Evolutionary conservation across 2,888 invertebrate species (phyloP), one percentile per base, ranked within the genome.

Genomic region (Lamellibrachia columna): DNA sequence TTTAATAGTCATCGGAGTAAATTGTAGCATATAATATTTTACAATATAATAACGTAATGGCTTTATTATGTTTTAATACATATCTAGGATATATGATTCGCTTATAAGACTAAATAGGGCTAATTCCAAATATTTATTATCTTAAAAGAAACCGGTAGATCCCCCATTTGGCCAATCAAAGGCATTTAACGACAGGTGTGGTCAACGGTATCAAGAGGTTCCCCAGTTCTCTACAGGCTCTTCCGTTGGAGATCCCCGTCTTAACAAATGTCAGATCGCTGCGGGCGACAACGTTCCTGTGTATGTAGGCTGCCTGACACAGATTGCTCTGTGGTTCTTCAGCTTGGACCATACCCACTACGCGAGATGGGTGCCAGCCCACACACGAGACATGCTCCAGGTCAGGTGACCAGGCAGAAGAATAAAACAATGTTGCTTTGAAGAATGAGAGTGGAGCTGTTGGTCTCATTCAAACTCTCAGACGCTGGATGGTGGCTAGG

Each of bases 281-380:
- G 55, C 9, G 7, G 55, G 55, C 55, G 9, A 9, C 55, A 55
- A 55, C 7, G 7, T 8, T 55, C 9, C 9, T 9, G 7, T 55
- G 55, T 9, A 55, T 0, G 55, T 55, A 2, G 55, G 7, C 55
- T 55, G 55, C 9, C 55, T 55, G 7, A 55, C 9, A 8, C 7
- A 55, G 53, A 28, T 90, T 40, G 40, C 40, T 40, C 40, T 40
- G 40, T 90, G 55, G 93, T 53, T 93, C 53, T 93, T 93, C 90
- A 90, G 90, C 58, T 52, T 91, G 90, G 93, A 93, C 90, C 93
- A 93, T 91, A 58, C 53, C 40, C 22, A 93, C 92, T 93, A 93
- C 58, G 92, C 93, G n/a, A 55, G 93, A 15, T 93, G 93, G 93
- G 15, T 93, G 28, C 60, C 92, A 91, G 93, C 93, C 40, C 93